Base-by-base conservation (phyloP, 2,888 invertebrate genomes). In the Drosophila barbarae region DNA sequence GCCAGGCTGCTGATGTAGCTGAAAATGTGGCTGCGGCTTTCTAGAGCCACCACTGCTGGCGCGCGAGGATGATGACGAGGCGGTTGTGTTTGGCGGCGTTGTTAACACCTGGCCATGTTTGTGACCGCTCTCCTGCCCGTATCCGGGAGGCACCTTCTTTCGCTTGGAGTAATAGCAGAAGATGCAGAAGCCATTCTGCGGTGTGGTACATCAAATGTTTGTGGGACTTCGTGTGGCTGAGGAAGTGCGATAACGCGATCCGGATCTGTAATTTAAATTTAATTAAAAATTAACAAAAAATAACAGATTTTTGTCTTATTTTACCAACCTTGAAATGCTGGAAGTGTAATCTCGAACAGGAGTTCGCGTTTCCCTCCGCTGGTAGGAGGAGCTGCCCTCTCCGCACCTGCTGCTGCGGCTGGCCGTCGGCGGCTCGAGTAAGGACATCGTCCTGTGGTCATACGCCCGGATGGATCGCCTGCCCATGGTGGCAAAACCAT, bases 131-230 rank as follows among this genome's bases (percentile, higher is more conserved):
- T 28, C 56, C n/a, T 67, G 57, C 49, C 28, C 52, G 30, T 50
- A 6, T 35, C 44, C 34, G 54, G 13, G 30, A 47, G 55, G 38
- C 9, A 64, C 54, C 61, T 73, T 87, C 71, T 87, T 87, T 44
- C 81, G 81, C 69, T 87, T 86, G 49, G 85, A 73, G 69, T 88
- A 88, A 61, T 89, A 88, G 69, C 88, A 88, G 73, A 88, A 88
- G 68, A 88, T 88, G 75, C 88, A 88, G 81, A 88, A 88, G 52
- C 88, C 88, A 74, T 88, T 88, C 81, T 88, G 88, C 68, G 88
- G 88, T 72, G 88, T 88, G 79, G 87, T 82, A 87, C 88, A 88
- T 89, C 89, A 89, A 89, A 89, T 89, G 54, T 89, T 89, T 73
- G 88, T 89, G n/a, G 89, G 89, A 64, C 89, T 89, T 59, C 88